phyloP scores from a whole-genome alignment of 2,888 invertebrate genomes.

The Tinea semifulvella region DNA sequence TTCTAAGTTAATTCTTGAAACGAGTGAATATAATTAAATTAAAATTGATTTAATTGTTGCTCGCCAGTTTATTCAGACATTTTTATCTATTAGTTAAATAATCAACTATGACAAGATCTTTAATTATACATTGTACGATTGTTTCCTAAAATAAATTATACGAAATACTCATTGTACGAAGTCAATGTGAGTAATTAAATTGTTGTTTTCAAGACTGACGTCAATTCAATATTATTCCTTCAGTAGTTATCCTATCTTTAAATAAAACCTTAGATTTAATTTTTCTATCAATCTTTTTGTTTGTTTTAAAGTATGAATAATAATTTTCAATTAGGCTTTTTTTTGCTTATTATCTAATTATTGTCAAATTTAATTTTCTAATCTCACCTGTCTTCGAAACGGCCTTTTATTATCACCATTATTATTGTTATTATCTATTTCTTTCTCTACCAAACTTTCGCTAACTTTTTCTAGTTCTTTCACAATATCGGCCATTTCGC shows the following conservation, averaged over 20 bases:
- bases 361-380: not conserved
- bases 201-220: not conserved
- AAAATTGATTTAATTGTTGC: too few species aligned
- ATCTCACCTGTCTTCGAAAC: constrained; percentile 50
- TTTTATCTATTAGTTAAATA: not conserved
- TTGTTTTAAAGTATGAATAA: not conserved
- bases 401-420: constrained; percentile 30
- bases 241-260: not conserved
- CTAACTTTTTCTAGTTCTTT: constrained; percentile 29
- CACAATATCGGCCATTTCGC: constrained; percentile 36
- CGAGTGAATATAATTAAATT: too few species aligned
- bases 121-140: not conserved
- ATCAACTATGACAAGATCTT: constrained; percentile 1
- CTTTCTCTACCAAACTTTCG: constrained; percentile 36
- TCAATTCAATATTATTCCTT: not conserved
- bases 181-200: constrained; percentile 2
- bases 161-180: constrained; percentile 3
- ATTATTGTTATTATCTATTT: constrained; percentile 32
- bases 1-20: too few species aligned
- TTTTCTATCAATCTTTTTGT: not conserved
- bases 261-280: not conserved
- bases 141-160: not conserved
- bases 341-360: not conserved
- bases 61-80: too few species aligned
- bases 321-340: not conserved